Percentiles rank a stretch among this genome's conserved stretches.
phyloP scores from a whole-genome alignment of 2,797 vertebrate genomes.

The Rhinella marina region DNA sequence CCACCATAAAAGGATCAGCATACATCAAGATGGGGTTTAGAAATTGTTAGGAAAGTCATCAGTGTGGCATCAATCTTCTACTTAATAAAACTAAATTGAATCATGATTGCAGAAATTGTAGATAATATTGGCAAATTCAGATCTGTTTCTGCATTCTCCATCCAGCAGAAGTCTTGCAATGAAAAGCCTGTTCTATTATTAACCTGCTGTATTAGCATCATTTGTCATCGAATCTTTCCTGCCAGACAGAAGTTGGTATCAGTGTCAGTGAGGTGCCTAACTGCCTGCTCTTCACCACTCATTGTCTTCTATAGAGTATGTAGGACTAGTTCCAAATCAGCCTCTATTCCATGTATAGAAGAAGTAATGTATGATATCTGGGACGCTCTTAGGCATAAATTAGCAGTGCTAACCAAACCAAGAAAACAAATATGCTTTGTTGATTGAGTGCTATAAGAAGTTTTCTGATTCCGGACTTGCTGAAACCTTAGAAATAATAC shows the following conservation, averaged over 20 bases:
- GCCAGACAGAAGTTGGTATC: conserved; percentile 45
- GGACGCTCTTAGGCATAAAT: conserved; percentile 32
- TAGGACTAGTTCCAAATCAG: conserved; percentile 1
- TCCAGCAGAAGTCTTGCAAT: conserved; percentile 30
- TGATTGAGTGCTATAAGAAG: conserved; percentile 8
- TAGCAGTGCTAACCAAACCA: conserved; percentile 19
- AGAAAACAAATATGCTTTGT: conserved; percentile 39
- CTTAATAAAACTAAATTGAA: conserved; percentile 43
- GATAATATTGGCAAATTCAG: conserved; percentile 40
- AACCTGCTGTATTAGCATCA: conserved; percentile 48
- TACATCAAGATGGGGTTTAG: background rate
- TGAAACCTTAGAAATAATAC: conserved; percentile 15
- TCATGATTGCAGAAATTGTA: conserved; percentile 42
- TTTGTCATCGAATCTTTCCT: conserved; percentile 45
- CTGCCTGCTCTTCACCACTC: conserved; percentile 26
- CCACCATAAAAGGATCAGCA: background rate
- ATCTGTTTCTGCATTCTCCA: conserved; percentile 40
- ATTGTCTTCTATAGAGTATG: conserved; percentile 24
- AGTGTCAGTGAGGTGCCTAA: conserved; percentile 50
- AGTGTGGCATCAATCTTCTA: conserved; percentile 27
- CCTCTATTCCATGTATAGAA: conserved; percentile 37
- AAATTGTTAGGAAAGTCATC: conserved; percentile 14
- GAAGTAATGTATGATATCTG: conserved; percentile 36
- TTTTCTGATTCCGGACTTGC: background rate
- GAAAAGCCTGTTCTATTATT: conserved; percentile 49